Conservation (phyloP, 2,113 vertebrate species). For the Atherinomorus stipes region DNA sequence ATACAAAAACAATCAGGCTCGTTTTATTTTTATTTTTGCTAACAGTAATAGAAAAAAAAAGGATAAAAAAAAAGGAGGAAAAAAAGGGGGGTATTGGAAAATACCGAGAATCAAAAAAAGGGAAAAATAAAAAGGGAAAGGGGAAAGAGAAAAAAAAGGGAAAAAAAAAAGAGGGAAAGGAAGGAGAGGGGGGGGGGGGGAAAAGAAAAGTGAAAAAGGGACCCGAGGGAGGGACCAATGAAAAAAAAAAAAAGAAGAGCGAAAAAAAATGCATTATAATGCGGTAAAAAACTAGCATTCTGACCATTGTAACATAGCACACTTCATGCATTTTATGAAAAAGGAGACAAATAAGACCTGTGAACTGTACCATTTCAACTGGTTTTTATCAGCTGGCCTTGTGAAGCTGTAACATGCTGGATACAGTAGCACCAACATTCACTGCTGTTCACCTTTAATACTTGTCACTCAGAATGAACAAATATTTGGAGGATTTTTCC, state of each 20-base stretch:
- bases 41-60: neutral
- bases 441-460: slow-evolving; percentile 2
- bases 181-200: too few relatives aligned
- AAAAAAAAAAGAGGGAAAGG: too few relatives aligned
- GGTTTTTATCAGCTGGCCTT: slow-evolving; percentile 45
- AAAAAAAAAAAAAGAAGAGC: too few relatives aligned
- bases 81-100: too few relatives aligned
- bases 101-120: too few relatives aligned
- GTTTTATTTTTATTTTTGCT: neutral
- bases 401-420: slow-evolving; percentile 1
- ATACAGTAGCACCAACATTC: neutral
- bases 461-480: neutral
- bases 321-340: neutral
- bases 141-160: too few relatives aligned
- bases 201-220: too few relatives aligned
- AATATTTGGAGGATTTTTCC: neutral
- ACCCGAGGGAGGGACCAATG: too few relatives aligned
- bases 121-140: too few relatives aligned
- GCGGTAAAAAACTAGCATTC: neutral
- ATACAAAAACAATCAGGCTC: neutral
- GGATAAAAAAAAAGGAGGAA: too few relatives aligned
- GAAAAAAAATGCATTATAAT: too few relatives aligned
- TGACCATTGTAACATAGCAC: neutral
- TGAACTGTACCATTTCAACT: slow-evolving; percentile 40
- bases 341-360: slow-evolving; percentile 10